Percentiles rank a stretch among this genome's conserved stretches.
phyloP scores from a whole-genome alignment of 1,140 invertebrate genomes.

The Drosophila bocqueti region DNA sequence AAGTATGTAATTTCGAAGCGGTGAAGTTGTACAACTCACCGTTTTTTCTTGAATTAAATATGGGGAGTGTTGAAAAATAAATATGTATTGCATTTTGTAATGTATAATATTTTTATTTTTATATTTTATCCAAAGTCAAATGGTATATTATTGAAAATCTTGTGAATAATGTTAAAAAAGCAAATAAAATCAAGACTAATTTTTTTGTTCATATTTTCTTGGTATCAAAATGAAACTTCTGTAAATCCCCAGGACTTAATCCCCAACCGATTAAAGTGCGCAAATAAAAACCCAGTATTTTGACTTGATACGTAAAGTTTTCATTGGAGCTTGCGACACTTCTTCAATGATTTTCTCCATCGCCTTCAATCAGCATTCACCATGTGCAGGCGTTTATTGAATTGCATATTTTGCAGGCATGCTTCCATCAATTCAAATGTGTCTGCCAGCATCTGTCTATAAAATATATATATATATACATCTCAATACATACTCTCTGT shows the following conservation, averaged over 20 bases:
- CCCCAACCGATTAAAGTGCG: constrained; percentile 6
- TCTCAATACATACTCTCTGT: neutral
- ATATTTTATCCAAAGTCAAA: neutral
- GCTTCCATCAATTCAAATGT: constrained; percentile 40
- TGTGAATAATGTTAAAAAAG: too few species aligned
- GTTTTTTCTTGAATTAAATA: neutral
- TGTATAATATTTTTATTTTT: neutral
- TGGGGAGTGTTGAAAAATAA: neutral
- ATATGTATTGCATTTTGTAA: neutral
- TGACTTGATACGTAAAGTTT: constrained; percentile 27
- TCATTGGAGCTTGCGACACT: neutral
- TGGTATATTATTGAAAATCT: too few species aligned
- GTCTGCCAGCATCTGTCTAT: constrained; percentile 39
- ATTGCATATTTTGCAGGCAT: constrained; percentile 37
- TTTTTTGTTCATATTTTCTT: neutral
- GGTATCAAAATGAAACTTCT: neutral
- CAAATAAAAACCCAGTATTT: constrained; percentile 4
- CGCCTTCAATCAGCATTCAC: constrained; percentile 34
- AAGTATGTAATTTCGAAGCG: neutral
- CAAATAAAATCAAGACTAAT: too few species aligned
- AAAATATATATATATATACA: neutral
- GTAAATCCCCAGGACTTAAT: neutral
- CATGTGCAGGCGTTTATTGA: constrained; percentile 18
- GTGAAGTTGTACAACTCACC: neutral
- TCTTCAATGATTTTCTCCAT: constrained; percentile 18